Evolutionary conservation across 2,888 invertebrate species (phyloP), one percentile per base, ranked within the genome.

Genomic region (Drosophila buzzatii): DNA sequence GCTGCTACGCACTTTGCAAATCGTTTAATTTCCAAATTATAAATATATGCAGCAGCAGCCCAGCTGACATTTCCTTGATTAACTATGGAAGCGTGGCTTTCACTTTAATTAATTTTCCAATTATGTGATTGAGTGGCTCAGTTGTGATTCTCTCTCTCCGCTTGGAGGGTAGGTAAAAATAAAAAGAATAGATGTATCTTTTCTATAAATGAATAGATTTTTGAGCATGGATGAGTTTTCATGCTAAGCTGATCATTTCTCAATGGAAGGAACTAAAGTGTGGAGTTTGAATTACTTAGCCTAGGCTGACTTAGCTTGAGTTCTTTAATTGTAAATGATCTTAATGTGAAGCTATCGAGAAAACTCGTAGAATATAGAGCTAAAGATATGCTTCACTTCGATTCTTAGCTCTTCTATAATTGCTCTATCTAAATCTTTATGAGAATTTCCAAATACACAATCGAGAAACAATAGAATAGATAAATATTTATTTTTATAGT

Each of bases 1-100:
- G 66, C 52, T 55, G 55, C 55, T 31, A 76, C 85, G 68, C 85
- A 85, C 66, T 74, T 79, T 76, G 80, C 60, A 63, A 73, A 45
- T 64, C 85, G 74, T 73, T 85, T 89, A 85, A 89, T 89, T 89
- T 87, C 63, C 14, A 87, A 84, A 89, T 85, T 87, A 89, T 84
- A 85, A 85, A 84, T 75, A 85, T 82, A 52, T 45, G 27, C 35
- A 55, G 27, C 4, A 41, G 64, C 49, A 31, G 49, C 49, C 53
- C 89, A 78, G 81, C 84, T 88, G 86, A 61, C 84, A 58, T 72
- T 85, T 77, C 70, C 79, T 65, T 82, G 82, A 86, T 89, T 83
- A 86, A 71, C 73, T 74, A 33, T 18, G 59, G 63, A 67, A 62
- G 67, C 64, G 66, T 63, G 49, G 79, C 85, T 87, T 56, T 85